Evolutionary conservation across 2,113 vertebrate species (phyloP), one percentile per base, ranked within the genome.

Genomic region (Dicentrarchus labrax): DNA sequence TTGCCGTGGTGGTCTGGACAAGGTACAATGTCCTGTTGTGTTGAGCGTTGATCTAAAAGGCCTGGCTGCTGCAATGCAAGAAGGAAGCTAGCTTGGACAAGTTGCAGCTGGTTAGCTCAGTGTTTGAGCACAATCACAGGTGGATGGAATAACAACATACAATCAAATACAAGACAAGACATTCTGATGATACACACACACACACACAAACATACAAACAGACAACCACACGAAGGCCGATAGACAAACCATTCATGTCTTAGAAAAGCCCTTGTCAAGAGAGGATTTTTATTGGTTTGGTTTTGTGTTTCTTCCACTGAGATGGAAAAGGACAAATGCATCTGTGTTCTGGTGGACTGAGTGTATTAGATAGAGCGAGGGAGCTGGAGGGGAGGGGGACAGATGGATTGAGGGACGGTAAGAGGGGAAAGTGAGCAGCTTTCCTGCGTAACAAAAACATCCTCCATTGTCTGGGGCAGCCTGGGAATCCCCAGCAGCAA

Each of bases 401-500:
- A 71, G 85, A 84, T 81, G 78, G 74, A 82, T 78, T 68, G 80
- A 79, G 66, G 69, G 64, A 60, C n/a, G 53, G 70, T 69, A 56
- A 62, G 72, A 79, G 72, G 53, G 47, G 53, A 60, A 73, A 80
- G 64, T 80, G 72, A 84, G 79, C 60, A 70, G 86, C 77, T 89
- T 87, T 88, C 30, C 80, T 83, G 76, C 6, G 17, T 86, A 84
- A 86, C 84, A 89, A 83, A 84, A 90, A 76, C 84, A 80, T 82
- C 67, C 77, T 81, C 66, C 16, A 85, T 90, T 86, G 88, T 82
- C 36, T 86, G 80, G 54, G 84, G 54, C 67, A 81, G 77, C 67
- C 86, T 80, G 83, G 92, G 89, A 92, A 89, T 92, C 83, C 88
- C 82, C 70, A n/a, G 66, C 69, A 86, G 83, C 61, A 79, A 80